Conservation (phyloP, 2,113 vertebrate genomes). For the Paradoxurus hermaphroditus region DNA sequence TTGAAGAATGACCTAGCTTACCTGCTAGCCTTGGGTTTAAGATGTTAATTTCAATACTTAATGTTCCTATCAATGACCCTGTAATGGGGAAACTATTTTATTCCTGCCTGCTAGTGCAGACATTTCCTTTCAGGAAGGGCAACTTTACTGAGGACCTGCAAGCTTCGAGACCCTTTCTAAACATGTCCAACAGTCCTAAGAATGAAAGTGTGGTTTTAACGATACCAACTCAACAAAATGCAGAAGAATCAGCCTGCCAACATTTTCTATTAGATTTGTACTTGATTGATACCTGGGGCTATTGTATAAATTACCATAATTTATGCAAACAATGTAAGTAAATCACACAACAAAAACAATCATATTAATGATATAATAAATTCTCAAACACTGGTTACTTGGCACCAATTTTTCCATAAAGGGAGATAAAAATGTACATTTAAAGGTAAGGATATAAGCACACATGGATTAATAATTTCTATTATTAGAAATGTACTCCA, state of each 20-base stretch:
- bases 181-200: neutral
- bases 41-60: neutral
- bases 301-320: conserved; percentile 62
- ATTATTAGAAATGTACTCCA: neutral
- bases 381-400: conserved; percentile 5
- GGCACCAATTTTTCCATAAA: neutral
- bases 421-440: neutral
- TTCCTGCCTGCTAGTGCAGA: neutral
- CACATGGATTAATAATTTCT: neutral
- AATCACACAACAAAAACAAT: conserved; percentile 57
- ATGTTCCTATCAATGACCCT: neutral
- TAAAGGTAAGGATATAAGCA: neutral
- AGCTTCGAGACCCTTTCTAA: neutral
- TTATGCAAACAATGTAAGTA: conserved; percentile 44
- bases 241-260: conserved; percentile 17
- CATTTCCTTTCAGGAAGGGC: conserved; percentile 7
- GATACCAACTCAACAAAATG: conserved; percentile 37
- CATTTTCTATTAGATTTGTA: conserved; percentile 30
- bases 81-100: neutral
- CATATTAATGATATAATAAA: conserved; percentile 46
- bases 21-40: neutral
- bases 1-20: conserved; percentile 20
- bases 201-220: conserved; percentile 36
- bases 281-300: conserved; percentile 55
- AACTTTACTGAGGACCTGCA: neutral